Base-by-base conservation (phyloP, 1,140 invertebrate genomes). In the Oreohelix idahoensis region DNA sequence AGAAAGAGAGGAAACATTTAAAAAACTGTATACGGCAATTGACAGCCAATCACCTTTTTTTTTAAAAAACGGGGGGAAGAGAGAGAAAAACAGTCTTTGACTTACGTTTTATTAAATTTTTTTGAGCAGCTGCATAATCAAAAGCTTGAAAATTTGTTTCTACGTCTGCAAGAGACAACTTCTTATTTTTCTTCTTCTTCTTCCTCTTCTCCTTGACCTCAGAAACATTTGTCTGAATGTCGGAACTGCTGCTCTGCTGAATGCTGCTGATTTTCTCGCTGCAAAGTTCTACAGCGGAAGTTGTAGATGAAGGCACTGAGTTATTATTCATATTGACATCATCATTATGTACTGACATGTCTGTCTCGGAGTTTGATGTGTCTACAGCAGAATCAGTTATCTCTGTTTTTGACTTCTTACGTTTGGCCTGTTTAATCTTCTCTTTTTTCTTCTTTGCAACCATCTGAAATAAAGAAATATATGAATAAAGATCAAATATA, bases 61-160 rank as follows among this genome's bases (percentile, higher is more conserved):
- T n/a, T n/a, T n/a, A n/a, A n/a, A n/a, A n/a, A n/a, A n/a, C n/a
- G n/a, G n/a, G n/a, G n/a, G n/a, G n/a, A n/a, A 45, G 42, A 45
- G 5, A 45, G 42, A 45, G 15, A 45, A 45, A 45, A 45, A 45
- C 42, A 45, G 15, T n/a, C n/a, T n/a, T n/a, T 73, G 26, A 29
- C 53, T 74, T 63, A 81, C 83, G 51, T 76, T 79, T 71, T 29
- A 84, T 35, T 0, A 42, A 63, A 1, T 71, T 49, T 76, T 81
- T 84, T 36, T 84, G 79, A 51, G 79, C 83, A 29, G 79, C 42
- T 69, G 79, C 39, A 79, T 84, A 84, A 66, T 84, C 79, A 81
- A 84, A 84, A 5, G 79, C 70, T 39, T 79, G 74, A 70, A 84
- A 77, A 66, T 79, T 78, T 36, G 81, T 58, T 32, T 77, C 49